Evolutionary conservation across 2,797 vertebrate genomes (phyloP).

Genomic region (Cossypha polioptera): DNA sequence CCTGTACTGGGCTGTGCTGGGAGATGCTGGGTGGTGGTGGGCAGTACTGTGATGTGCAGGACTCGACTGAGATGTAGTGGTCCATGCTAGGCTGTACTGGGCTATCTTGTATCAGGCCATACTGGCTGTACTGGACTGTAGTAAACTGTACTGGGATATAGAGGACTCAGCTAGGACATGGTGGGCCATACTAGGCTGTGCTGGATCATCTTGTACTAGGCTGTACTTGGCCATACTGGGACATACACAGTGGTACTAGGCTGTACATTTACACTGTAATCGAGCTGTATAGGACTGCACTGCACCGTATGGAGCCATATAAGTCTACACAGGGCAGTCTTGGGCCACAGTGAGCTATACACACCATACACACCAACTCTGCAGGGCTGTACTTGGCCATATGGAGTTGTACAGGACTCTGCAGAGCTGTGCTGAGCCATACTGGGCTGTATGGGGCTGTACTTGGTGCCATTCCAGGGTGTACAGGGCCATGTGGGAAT

Average conservation of each 20-base stretch:
- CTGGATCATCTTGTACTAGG: not conserved
- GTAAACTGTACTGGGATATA: not conserved
- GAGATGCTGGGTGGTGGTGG: too few species aligned
- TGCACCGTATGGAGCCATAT: too few species aligned
- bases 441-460: accelerated
- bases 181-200: not conserved
- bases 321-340: not conserved
- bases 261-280: accelerated
- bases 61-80: too few species aligned
- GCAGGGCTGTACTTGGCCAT: not conserved
- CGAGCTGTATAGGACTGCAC: not conserved
- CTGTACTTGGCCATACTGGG: not conserved
- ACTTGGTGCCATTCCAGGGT: not conserved
- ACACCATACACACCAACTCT: accelerated
- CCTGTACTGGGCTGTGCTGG: too few species aligned
- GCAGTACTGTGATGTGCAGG: too few species aligned
- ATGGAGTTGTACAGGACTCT: not conserved
- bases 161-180: not conserved
- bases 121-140: not conserved
- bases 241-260: too few species aligned
- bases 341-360: not conserved
- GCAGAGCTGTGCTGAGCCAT: too few species aligned
- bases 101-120: not conserved
- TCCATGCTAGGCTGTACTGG: not conserved
- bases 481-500: not conserved